phyloP scores from a whole-genome alignment of 2,888 invertebrate genomes.

The Drosophila neoperkinsi region DNA sequence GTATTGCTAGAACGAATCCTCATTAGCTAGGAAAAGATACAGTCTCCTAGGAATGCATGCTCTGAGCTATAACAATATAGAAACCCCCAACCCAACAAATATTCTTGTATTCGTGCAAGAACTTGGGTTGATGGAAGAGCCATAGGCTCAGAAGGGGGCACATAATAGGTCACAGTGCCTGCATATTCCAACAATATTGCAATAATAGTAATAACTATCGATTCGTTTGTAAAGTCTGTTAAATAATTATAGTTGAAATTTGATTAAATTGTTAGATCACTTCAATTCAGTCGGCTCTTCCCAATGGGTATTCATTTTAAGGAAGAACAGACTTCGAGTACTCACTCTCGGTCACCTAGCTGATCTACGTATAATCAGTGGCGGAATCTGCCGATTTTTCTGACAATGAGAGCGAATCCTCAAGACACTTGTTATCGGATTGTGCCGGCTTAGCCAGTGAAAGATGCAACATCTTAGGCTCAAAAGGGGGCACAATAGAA shows the following conservation, averaged over 20 bases:
- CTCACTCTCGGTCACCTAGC: neutral
- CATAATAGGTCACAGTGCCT: too few relatives aligned
- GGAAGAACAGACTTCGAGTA: neutral
- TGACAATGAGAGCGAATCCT: neutral
- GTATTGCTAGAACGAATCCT: too few relatives aligned
- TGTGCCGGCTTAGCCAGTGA: neutral
- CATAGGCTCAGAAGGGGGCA: too few relatives aligned
- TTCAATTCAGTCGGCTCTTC: neutral
- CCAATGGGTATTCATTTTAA: too few relatives aligned
- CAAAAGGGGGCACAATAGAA: neutral
- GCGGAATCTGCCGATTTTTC: neutral
- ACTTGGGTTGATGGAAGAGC: too few relatives aligned
- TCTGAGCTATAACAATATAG: too few relatives aligned
- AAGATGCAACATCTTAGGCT: neutral
- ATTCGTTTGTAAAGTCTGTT: neutral
- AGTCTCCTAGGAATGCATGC: too few relatives aligned
- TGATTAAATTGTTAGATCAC: neutral
- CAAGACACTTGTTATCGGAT: neutral
- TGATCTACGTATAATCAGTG: neutral
- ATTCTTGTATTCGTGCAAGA: too few relatives aligned
- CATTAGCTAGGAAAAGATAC: too few relatives aligned
- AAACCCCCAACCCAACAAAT: too few relatives aligned
- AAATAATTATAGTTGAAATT: neutral
- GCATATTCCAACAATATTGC: too few relatives aligned
- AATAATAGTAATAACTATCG: neutral